These are phyloP conservation scores for Peromyscus polionotus DNA, from an alignment of 2,113 vertebrate genomes.

Conservation along the genomic window DNA sequence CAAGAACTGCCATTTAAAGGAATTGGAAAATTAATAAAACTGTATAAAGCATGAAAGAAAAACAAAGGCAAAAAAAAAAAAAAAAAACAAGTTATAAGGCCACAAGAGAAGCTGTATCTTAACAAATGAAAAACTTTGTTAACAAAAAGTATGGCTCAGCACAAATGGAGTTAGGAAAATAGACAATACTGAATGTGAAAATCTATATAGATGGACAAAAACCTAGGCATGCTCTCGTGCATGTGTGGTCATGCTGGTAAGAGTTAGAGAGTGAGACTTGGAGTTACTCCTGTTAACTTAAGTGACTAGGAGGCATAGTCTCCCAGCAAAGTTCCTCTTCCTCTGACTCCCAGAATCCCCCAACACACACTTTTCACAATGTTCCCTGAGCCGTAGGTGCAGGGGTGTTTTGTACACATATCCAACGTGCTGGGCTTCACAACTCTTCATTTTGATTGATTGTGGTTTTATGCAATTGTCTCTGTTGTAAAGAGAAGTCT, in stretches of 20 bases:
- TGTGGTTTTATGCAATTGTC: not conserved
- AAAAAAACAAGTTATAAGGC: not conserved
- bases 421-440: not conserved
- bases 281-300: not conserved
- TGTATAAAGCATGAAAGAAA: conserved; percentile 4
- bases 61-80: not conserved
- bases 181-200: not conserved
- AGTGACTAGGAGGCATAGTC: not conserved
- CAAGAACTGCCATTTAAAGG: not conserved
- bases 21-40: conserved; percentile 24
- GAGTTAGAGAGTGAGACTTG: not conserved
- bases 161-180: not conserved
- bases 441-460: not conserved
- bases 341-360: not conserved
- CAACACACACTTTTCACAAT: not conserved
- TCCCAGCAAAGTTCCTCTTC: not conserved
- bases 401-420: not conserved
- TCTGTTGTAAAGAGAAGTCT: not conserved
- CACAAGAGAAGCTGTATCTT: not conserved
- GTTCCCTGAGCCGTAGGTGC: not conserved
- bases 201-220: not conserved
- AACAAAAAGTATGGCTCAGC: not conserved
- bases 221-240: too few species aligned
- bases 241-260: not conserved
- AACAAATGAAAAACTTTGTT: not conserved